Conservation (phyloP, 1,140 invertebrate genomes). For the Meloidogyne chitwoodi region DNA sequence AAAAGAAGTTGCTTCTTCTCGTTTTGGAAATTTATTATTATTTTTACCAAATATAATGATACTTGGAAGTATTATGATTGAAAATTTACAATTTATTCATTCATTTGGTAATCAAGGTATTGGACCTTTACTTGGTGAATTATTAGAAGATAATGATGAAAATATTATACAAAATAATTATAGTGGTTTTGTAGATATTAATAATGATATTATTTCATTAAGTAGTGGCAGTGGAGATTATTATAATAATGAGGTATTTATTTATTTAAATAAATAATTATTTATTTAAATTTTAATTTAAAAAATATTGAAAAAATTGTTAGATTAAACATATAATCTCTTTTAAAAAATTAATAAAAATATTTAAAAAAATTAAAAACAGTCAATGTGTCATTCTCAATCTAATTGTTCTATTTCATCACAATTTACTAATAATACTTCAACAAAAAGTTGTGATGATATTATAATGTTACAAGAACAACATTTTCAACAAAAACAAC, state of each 20-base stretch:
- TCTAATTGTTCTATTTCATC: slow-evolving; percentile 45
- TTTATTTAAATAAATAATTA: too few relatives aligned
- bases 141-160: slow-evolving; percentile 45
- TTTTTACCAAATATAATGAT: slow-evolving; percentile 57
- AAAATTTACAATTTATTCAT: slow-evolving; percentile 57
- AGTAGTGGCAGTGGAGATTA: not conserved
- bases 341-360: too few relatives aligned
- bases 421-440: slow-evolving; percentile 20
- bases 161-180: not conserved
- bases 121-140: slow-evolving; percentile 51
- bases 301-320: too few relatives aligned
- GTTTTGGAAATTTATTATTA: slow-evolving; percentile 56
- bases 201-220: not conserved
- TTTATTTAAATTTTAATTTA: too few relatives aligned
- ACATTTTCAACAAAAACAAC: not conserved
- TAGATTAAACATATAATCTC: too few relatives aligned
- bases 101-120: slow-evolving; percentile 53
- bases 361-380: too few relatives aligned
- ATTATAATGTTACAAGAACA: not conserved
- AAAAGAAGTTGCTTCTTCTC: slow-evolving; percentile 57
- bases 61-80: slow-evolving; percentile 35
- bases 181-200: not conserved
- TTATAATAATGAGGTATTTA: not conserved
- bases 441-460: slow-evolving; percentile 15
- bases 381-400: slow-evolving; percentile 37